Conservation (phyloP, 2,113 vertebrate genomes). For the Podilymbus podiceps region DNA sequence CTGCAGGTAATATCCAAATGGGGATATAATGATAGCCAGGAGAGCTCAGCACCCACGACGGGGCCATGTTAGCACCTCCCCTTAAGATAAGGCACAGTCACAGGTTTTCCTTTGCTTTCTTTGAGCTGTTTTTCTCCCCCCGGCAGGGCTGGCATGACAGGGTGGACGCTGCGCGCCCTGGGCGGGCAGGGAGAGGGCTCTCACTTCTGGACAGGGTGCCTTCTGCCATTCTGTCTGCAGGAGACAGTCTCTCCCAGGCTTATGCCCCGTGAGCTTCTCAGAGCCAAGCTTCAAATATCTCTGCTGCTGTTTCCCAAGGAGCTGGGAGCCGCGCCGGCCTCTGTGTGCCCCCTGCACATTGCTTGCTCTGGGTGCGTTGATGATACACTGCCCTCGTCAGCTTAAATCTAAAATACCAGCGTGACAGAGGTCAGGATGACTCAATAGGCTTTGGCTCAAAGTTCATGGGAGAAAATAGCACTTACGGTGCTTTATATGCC, state of each 20-base stretch:
- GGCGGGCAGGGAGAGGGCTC: neutral
- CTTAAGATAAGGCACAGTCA: neutral
- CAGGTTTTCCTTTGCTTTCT: neutral
- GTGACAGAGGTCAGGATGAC: neutral
- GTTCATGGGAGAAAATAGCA: neutral
- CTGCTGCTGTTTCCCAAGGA: neutral
- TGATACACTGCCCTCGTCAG: neutral
- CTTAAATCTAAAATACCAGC: neutral
- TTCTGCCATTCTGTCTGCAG: neutral
- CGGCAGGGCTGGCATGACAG: neutral
- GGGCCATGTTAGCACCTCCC: neutral
- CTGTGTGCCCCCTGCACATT: fast-evolving
- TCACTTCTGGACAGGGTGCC: neutral
- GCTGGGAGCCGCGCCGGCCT: neutral
- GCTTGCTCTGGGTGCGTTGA: fast-evolving
- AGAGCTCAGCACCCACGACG: fast-evolving
- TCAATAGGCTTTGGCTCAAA: neutral
- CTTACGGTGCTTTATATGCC: neutral
- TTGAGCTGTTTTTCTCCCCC: neutral
- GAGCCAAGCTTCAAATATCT: neutral
- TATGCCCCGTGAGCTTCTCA: neutral
- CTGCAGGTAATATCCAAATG: neutral
- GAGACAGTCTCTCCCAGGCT: neutral
- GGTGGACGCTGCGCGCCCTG: fast-evolving
- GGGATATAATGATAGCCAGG: neutral